These are phyloP conservation scores for Archips xylosteana DNA, from an alignment of 2,888 invertebrate species.

Conservation along the genomic window DNA sequence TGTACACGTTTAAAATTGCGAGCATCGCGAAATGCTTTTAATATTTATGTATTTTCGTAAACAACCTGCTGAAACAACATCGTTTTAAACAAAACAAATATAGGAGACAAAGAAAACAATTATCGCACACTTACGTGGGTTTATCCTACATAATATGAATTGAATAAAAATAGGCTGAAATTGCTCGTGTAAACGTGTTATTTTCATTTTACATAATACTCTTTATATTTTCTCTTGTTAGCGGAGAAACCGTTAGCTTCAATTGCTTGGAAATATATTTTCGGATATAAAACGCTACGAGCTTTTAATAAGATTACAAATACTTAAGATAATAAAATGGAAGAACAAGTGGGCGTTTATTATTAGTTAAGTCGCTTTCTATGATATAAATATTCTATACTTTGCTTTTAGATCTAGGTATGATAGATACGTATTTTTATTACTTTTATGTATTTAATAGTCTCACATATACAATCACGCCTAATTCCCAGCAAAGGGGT, in stretches of 20 bases:
- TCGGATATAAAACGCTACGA: constrained; percentile 3
- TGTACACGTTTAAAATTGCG: too few species aligned
- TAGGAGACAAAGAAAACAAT: not conserved
- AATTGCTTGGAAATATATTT: constrained; percentile 2
- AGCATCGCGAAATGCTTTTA: too few species aligned
- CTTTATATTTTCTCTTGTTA: not conserved
- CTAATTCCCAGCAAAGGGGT: too few species aligned
- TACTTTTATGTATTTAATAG: too few species aligned
- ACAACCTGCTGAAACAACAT: too few species aligned
- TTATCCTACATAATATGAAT: too few species aligned
- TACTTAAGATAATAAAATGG: not conserved
- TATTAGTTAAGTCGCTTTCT: not conserved
- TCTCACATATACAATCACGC: too few species aligned
- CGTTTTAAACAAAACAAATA: not conserved
- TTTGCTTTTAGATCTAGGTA: not conserved
- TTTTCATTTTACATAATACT: not conserved
- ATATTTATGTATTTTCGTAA: too few species aligned
- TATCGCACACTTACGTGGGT: too few species aligned
- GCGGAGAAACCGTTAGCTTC: not conserved
- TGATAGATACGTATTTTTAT: not conserved
- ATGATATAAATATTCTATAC: too few species aligned
- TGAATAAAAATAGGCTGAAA: too few species aligned
- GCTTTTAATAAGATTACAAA: constrained; percentile 9
- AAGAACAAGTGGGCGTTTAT: not conserved
- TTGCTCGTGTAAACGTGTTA: not conserved